Evolutionary conservation across 35 echinoderm and acorn worm species (phyloP), one percentile per base, ranked within the genome.

Genomic region (Amphiura filiformis): DNA sequence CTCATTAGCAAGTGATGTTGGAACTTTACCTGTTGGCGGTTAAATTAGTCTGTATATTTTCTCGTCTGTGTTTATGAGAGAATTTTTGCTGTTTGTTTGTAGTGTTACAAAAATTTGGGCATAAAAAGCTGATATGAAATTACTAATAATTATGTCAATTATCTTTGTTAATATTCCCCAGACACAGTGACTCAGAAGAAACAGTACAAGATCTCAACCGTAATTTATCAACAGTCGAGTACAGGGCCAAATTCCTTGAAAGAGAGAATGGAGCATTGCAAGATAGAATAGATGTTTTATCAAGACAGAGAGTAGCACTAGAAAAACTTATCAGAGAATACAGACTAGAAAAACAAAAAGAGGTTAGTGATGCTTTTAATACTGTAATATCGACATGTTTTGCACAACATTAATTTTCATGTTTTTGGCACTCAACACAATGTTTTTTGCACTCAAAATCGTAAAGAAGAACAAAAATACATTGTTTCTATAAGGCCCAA

Each of bases 301-400:
- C 82, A n/a, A 88, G 88, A 18, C 96, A 99, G 33, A 77, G 93
- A 56, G 93, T 92, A 35, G 93, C 93, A 11, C 77, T 99, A 76
- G 96, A 99, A 70, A 99, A 99, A 84, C 89, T 99, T 0, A 78
- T 99, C 44, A 78, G 90, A 38, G 96, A 99, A 64, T 95, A 95
- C 84, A 86, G 93, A 49, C 83, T 99, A 61, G 96, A 99, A 47
- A 94, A 92, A 78, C 96, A 99, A 65, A 99, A 99, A 85, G 90
- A 94, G 82, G 96, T 94, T 17, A 85, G 89, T 40, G 12, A 38
- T 3, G 15, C 2, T n/a, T 70, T 18, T 26, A 70, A 30, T 70
- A 26, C 9, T 70, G 61, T 70, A 26, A 30, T 70, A n/a, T n/a
- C n/a, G n/a, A n/a, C n/a, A n/a, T n/a, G n/a, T n/a, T n/a, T n/a